Conservation (phyloP, 2,888 invertebrate genomes). For the Campoplex nolae region DNA sequence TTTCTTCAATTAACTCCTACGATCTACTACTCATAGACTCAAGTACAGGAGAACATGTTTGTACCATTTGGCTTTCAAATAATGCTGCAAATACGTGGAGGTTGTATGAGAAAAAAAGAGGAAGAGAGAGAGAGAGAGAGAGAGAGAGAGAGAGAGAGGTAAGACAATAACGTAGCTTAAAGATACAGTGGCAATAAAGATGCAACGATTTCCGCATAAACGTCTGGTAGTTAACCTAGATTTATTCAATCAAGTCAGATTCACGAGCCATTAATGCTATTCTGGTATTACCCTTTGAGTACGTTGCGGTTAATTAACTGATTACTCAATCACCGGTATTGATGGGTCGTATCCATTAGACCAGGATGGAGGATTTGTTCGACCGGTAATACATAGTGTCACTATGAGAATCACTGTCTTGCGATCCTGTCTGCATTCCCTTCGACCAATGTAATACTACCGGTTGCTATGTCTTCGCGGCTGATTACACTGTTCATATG, state of each 20-base stretch:
- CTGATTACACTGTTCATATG: slow-evolving; percentile 20
- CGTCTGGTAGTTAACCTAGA: background rate
- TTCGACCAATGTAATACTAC: background rate
- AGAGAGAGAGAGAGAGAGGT: background rate
- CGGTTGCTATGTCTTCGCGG: background rate
- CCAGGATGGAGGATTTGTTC: slow-evolving; percentile 41
- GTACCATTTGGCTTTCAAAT: background rate
- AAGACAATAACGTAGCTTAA: background rate
- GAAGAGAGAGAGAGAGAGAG: background rate
- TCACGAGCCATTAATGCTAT: slow-evolving; percentile 25
- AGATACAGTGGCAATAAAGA: too few relatives aligned
- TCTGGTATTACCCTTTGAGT: slow-evolving; percentile 31
- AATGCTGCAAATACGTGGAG: background rate
- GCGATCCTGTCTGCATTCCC: slow-evolving; percentile 6
- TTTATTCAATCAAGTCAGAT: slow-evolving; percentile 29
- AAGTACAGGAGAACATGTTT: background rate
- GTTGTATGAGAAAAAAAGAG: background rate
- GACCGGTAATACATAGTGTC: slow-evolving; percentile 31
- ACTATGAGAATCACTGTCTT: slow-evolving; percentile 26
- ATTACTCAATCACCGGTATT: slow-evolving; percentile 70
- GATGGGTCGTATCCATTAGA: slow-evolving; percentile 64
- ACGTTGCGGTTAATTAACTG: slow-evolving; percentile 60
- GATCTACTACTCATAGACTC: background rate
- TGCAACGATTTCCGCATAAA: too few relatives aligned
- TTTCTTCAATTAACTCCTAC: background rate